Evolutionary conservation across 2,113 vertebrate genomes (phyloP).

Genomic region (Zapus hudsonius): DNA sequence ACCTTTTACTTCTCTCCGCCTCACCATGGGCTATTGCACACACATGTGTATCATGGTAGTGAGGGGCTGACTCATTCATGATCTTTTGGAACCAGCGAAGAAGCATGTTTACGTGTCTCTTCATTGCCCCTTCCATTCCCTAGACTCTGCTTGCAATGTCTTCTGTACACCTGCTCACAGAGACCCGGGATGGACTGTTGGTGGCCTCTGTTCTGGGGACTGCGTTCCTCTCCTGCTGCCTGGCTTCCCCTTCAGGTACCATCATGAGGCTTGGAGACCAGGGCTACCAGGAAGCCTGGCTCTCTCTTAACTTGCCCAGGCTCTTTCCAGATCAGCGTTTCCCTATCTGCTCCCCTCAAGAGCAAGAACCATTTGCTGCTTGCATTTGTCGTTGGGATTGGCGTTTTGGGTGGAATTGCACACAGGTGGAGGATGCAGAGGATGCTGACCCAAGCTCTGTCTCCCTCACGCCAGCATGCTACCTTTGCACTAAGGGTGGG

Average conservation of each 20-base stretch:
- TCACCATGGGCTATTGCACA: background rate
- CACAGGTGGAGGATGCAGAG: background rate
- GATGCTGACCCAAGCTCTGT: background rate
- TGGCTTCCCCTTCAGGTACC: background rate
- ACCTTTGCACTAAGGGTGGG: too few relatives aligned
- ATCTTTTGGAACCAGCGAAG: background rate
- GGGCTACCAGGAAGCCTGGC: background rate
- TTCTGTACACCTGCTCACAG: background rate
- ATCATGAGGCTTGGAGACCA: background rate
- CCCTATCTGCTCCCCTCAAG: accelerated
- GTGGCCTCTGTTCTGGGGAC: too few relatives aligned
- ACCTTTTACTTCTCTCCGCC: background rate
- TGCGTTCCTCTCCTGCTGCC: background rate
- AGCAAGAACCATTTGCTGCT: background rate
- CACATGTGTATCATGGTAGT: background rate
- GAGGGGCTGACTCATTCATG: background rate
- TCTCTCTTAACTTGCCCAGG: background rate
- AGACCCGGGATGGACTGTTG: background rate
- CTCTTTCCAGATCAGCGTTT: background rate
- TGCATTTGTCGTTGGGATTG: background rate
- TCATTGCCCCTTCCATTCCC: background rate
- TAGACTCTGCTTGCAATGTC: background rate
- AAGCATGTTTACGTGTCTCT: background rate
- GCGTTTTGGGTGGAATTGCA: background rate
- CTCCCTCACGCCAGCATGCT: background rate